phyloP scores from a whole-genome alignment of 1,140 invertebrate genomes.

The Drosophila fuyamai region DNA sequence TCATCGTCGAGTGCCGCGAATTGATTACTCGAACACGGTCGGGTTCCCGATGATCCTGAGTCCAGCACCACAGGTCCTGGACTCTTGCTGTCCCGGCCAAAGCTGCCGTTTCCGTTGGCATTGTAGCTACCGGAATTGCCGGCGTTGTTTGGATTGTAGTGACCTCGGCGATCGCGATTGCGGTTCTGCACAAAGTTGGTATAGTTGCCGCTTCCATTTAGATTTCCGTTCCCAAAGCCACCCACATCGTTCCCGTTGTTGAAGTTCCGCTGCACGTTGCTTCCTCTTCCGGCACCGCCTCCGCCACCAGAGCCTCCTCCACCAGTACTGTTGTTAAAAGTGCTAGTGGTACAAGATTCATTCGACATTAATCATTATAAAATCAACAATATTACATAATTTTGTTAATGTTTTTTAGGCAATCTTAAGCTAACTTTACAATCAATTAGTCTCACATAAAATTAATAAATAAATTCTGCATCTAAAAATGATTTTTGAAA shows the following conservation, averaged over 20 bases:
- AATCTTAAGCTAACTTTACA: too few relatives aligned
- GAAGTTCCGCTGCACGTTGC: conserved; percentile 1
- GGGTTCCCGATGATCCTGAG: not conserved
- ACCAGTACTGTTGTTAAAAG: conserved; percentile 28
- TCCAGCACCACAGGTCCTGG: not conserved
- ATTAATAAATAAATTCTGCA: too few relatives aligned
- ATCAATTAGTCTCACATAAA: too few relatives aligned
- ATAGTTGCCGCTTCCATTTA: conserved; percentile 43
- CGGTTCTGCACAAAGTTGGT: conserved; percentile 69
- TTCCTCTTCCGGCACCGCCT: not conserved
- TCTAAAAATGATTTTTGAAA: too few relatives aligned
- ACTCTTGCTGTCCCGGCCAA: not conserved
- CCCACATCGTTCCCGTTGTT: conserved; percentile 14
- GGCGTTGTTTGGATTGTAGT: conserved; percentile 64
- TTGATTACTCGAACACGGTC: conserved; percentile 1
- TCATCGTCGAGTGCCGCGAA: conserved; percentile 85
- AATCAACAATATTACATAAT: too few relatives aligned
- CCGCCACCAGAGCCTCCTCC: conserved; percentile 21
- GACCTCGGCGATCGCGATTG: conserved; percentile 74
- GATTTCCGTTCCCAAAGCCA: conserved; percentile 16
- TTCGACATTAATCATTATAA: not conserved
- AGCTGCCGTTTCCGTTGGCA: conserved; percentile 2
- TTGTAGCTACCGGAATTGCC: conserved; percentile 8
- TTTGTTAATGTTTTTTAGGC: too few relatives aligned
- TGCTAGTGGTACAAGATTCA: not conserved